Base-by-base conservation (phyloP, 2,113 vertebrate genomes). In the Lepisosteus osseus region DNA sequence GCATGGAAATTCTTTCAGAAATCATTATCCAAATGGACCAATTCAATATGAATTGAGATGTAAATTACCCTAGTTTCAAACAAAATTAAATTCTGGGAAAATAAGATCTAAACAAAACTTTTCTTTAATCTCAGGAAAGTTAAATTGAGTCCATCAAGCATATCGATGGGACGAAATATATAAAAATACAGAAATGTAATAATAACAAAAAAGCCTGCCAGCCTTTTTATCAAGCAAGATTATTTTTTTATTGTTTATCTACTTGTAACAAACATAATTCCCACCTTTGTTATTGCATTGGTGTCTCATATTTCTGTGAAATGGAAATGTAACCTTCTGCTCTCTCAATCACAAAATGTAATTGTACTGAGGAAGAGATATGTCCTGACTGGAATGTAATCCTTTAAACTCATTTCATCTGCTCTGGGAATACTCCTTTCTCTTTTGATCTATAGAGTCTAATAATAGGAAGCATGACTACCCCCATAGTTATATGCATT, bases 361-460 rank as follows among this genome's bases (percentile, higher is more conserved):
- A 83, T 81, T 88, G 75, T 74, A 41, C 43, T 44, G 55, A 47
- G 65, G 72, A 74, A 65, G 54, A 68, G 61, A 69, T 40, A 72
- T 73, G 70, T 79, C 75, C 73, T 65, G 71, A 68, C 62, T 76
- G 55, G 56, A 85, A 78, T 77, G 61, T 78, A 84, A 87, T 87
- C 76, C 69, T 65, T 72, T 79, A 67, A 76, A 77, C 76, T 79
- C 69, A 54, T 77, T 85, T 84, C 74, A 83, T 86, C 81, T 79
- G 69, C 56, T 54, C 14, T 69, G 67, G 72, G 67, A 83, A 78
- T 70, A 71, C 47, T 67, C 65, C 66, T 74, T 77, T 82, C 42
- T 67, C 72, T 82, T 87, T 84, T 82, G 71, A 89, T 81, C 79
- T 78, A 62, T 73, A 63, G 5, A 61, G 66, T 77, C 67, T 68